Evolutionary conservation across 1,140 invertebrate species (phyloP).

Genomic region (Lethrus apterus): DNA sequence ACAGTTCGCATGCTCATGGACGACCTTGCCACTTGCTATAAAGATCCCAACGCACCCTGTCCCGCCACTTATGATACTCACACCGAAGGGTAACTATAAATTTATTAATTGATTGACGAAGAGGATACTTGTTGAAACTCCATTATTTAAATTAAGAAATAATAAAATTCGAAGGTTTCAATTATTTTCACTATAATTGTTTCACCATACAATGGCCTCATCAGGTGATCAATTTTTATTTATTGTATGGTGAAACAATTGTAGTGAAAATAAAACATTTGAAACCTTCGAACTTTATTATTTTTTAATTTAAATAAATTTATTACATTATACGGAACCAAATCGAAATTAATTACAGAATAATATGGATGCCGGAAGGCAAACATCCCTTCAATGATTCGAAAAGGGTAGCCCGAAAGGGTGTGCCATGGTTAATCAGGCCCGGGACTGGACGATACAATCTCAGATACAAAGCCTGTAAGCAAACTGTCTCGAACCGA

Average conservation of each 20-base stretch:
- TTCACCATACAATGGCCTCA: not conserved
- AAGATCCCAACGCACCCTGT: constrained; percentile 29
- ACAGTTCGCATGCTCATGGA: constrained; percentile 24
- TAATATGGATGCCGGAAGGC: not conserved
- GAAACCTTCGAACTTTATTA: constrained; percentile 1
- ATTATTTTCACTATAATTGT: not conserved
- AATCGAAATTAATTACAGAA: no score
- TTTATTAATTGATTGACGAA: not conserved
- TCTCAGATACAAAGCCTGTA: constrained; percentile 21
- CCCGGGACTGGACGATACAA: constrained; percentile 33
- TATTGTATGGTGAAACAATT: constrained; percentile 23
- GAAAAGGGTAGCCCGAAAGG: constrained; percentile 22
- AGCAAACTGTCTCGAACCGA: constrained; percentile 18
- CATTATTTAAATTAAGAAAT: not conserved
- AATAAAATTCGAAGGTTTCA: no score
- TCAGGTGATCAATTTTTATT: not conserved
- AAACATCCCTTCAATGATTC: constrained; percentile 29
- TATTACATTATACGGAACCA: no score
- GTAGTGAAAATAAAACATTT: no score
- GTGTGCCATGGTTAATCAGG: constrained; percentile 24
- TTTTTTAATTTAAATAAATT: no score
- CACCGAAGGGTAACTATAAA: constrained; percentile 1
- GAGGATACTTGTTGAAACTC: not conserved
- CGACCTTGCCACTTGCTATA: constrained; percentile 29
- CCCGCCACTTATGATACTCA: constrained; percentile 27